phyloP scores from a whole-genome alignment of 2,888 invertebrate genomes.

The Cloeon dipterum region DNA sequence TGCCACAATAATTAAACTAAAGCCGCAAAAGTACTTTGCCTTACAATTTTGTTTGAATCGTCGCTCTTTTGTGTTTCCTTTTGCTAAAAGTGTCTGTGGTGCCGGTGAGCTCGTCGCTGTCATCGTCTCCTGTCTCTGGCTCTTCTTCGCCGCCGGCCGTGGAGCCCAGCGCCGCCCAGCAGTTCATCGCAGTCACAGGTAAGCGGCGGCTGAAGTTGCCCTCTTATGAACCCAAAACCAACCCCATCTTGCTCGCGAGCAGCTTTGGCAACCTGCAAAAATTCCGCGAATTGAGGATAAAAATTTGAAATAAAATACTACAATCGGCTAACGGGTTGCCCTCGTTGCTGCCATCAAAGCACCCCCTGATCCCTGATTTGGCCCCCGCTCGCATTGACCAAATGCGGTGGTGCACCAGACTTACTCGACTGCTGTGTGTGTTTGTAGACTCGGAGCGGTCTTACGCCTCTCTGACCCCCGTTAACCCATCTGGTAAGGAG shows the following conservation, averaged over 20 bases:
- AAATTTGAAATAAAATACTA: too few relatives aligned
- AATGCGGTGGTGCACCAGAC: background rate
- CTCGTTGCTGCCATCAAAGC: background rate
- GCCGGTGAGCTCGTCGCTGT: constrained; percentile 2
- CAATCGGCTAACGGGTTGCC: background rate
- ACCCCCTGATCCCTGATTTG: too few relatives aligned
- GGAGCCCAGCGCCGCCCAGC: constrained; percentile 22
- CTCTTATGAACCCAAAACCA: background rate
- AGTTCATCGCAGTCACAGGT: constrained; percentile 54
- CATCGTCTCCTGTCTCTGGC: constrained; percentile 15
- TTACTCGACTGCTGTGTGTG: too few relatives aligned
- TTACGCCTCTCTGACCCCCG: constrained; percentile 29
- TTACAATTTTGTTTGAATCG: too few relatives aligned
- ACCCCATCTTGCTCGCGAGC: background rate
- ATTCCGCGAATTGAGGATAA: too few relatives aligned
- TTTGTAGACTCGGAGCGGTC: constrained; percentile 22
- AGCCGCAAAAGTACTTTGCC: too few relatives aligned
- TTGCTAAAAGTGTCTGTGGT: constrained; percentile 4
- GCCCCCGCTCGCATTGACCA: background rate
- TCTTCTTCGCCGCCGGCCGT: constrained; percentile 18
- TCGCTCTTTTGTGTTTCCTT: too few relatives aligned
- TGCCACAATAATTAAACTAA: too few relatives aligned
- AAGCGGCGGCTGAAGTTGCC: too few relatives aligned
- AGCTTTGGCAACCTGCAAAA: background rate
- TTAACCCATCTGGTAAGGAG: constrained; percentile 20